Evolutionary conservation across 2,797 vertebrate species (phyloP).

Genomic region (Onychomys arenicola): DNA sequence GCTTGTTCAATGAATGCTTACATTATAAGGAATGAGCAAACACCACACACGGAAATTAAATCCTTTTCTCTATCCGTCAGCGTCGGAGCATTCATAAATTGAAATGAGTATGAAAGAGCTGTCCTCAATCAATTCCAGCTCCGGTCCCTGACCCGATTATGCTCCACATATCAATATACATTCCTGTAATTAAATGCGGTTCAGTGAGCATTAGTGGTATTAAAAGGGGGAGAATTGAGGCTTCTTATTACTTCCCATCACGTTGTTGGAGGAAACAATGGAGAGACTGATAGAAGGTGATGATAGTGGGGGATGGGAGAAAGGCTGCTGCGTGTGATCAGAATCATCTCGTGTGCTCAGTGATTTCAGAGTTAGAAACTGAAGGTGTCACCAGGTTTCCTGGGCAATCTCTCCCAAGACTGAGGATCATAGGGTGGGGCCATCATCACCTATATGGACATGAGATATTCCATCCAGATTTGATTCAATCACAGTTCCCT

Average conservation of each 20-base stretch:
- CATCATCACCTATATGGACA: not conserved
- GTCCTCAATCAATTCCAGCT: constrained; percentile 85
- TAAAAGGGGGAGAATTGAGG: not conserved
- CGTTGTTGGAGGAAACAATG: constrained; percentile 60
- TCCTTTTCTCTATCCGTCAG: constrained; percentile 83
- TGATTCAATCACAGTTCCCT: not conserved
- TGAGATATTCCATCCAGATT: not conserved
- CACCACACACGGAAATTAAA: constrained; percentile 86
- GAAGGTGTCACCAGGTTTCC: constrained; percentile 10
- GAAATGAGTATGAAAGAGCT: constrained; percentile 84
- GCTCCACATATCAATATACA: constrained; percentile 82
- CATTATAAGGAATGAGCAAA: constrained; percentile 84
- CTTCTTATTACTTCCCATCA: not conserved
- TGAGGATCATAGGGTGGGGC: not conserved
- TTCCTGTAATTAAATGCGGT: constrained; percentile 85
- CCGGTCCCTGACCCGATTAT: constrained; percentile 80
- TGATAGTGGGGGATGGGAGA: not conserved
- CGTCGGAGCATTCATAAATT: constrained; percentile 85
- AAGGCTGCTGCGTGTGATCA: constrained; percentile 53
- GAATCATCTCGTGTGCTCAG: constrained; percentile 55
- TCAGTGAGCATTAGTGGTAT: constrained; percentile 77
- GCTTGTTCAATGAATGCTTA: constrained; percentile 87
- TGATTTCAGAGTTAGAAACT: constrained; percentile 45
- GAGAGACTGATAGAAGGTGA: constrained; percentile 60
- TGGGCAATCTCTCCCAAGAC: constrained; percentile 11